phyloP scores from a whole-genome alignment of 2,113 vertebrate genomes.

The Lutjanus erythropterus region DNA sequence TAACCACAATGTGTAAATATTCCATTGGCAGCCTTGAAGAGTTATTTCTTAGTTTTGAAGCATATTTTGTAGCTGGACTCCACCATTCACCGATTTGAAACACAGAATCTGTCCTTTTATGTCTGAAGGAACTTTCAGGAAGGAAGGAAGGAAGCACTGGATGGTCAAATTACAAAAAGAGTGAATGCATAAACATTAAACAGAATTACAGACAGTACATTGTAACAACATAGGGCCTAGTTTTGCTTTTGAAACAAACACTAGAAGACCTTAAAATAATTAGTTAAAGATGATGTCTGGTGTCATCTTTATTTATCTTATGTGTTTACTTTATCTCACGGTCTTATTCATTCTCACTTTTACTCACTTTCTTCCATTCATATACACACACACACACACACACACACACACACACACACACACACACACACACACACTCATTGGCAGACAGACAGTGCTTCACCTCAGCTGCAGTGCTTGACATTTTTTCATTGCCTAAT shows the following conservation, averaged over 20 bases:
- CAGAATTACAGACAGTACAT: neutral
- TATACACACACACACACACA: neutral
- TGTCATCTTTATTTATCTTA: neutral
- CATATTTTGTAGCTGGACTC: neutral
- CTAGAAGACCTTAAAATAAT: neutral
- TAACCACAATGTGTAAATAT: neutral
- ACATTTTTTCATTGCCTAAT: slow-evolving; percentile 59
- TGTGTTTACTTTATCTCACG: slow-evolving; percentile 13
- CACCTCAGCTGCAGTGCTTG: slow-evolving; percentile 42
- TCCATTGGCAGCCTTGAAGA: neutral
- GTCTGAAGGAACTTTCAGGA: slow-evolving; percentile 20
- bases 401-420: neutral
- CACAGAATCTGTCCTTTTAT: neutral
- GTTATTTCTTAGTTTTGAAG: neutral
- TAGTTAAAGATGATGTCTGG: neutral
- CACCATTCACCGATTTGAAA: neutral
- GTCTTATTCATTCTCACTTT: neutral
- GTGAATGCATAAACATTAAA: slow-evolving; percentile 29
- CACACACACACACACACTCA: neutral
- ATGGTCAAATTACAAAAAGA: slow-evolving; percentile 27
- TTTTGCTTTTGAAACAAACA: neutral
- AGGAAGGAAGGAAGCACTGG: slow-evolving; percentile 48
- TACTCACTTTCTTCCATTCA: neutral
- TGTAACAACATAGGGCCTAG: neutral
- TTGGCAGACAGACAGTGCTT: slow-evolving; percentile 22